phyloP scores from a whole-genome alignment of 2,888 invertebrate species.

The Hemicrepidius hirtus region DNA sequence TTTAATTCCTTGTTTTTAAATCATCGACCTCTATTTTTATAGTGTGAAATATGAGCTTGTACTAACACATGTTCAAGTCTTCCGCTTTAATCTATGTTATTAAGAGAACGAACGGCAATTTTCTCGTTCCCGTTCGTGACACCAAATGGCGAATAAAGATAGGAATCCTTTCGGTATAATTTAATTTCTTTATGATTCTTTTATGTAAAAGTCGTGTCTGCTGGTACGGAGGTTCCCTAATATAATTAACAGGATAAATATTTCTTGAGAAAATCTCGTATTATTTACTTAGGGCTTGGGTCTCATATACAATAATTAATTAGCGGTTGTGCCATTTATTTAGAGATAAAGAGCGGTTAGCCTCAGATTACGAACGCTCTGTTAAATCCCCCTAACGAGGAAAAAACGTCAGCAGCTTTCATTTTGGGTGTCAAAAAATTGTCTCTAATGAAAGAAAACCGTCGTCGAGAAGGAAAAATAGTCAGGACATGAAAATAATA shows the following conservation, averaged over 20 bases:
- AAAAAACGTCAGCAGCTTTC: constrained; percentile 55
- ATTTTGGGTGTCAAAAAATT: constrained; percentile 52
- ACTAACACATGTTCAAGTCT: constrained; percentile 28
- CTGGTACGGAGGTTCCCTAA: constrained; percentile 21
- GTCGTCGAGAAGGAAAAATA: constrained; percentile 31
- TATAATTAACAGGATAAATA: constrained; percentile 41
- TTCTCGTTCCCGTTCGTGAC: constrained; percentile 3
- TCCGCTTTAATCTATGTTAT: constrained; percentile 17
- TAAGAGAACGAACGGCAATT: not conserved
- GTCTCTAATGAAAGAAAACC: constrained; percentile 49
- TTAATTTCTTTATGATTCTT: constrained; percentile 24
- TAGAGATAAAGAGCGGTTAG: constrained; percentile 52
- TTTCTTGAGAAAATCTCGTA: constrained; percentile 45
- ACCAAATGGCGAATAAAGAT: constrained; percentile 12
- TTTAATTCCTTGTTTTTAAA: constrained; percentile 41
- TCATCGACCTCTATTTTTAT: constrained; percentile 17
- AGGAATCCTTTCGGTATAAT: constrained; percentile 11
- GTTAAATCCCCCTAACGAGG: constrained; percentile 55
- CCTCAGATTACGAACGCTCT: constrained; percentile 52
- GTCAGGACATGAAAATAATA: constrained; percentile 28
- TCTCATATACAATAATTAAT: constrained; percentile 54
- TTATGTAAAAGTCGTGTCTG: constrained; percentile 25
- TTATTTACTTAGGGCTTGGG: constrained; percentile 46
- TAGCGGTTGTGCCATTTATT: constrained; percentile 53
- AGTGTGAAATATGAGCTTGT: constrained; percentile 28